Percentiles rank a stretch among this genome's conserved stretches.
These are phyloP conservation scores for Pachyseris speciosa DNA, from an alignment of 64 coral and sea anemone genomes.

Conservation along the genomic window DNA sequence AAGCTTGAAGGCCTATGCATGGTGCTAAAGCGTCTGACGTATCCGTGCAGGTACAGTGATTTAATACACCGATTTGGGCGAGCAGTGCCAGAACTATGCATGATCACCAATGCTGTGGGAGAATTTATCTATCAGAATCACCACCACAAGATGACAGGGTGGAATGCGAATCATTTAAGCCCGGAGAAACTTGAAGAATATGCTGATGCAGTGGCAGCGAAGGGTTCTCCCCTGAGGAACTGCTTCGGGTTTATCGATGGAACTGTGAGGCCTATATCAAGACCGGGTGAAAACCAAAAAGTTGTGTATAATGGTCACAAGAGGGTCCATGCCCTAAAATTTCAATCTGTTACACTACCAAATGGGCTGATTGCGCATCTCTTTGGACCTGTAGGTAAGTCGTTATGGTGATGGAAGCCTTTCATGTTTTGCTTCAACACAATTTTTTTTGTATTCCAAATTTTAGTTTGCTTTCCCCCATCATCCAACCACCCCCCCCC, in stretches of 20 bases:
- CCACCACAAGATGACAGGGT: too few relatives aligned
- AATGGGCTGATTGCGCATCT: neutral
- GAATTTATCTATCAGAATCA: neutral
- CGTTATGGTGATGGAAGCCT: neutral
- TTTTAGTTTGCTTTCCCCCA: neutral
- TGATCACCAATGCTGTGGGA: too few relatives aligned
- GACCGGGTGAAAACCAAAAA: neutral
- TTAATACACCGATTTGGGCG: too few relatives aligned
- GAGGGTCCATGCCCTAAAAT: neutral
- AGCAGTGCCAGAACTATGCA: too few relatives aligned
- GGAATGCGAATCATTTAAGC: too few relatives aligned
- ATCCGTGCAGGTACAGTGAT: too few relatives aligned
- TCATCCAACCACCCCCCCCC: too few relatives aligned
- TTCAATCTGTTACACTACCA: neutral
- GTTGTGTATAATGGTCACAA: neutral
- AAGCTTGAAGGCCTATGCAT: too few relatives aligned
- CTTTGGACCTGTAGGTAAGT: neutral
- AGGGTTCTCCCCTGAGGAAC: neutral
- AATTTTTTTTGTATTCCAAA: neutral
- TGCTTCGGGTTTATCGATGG: neutral
- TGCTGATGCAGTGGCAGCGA: too few relatives aligned
- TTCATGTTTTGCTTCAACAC: neutral
- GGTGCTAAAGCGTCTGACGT: too few relatives aligned
- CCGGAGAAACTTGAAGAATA: too few relatives aligned
- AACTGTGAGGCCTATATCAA: neutral